A percentile compares a stretch with the other conserved stretches of the same genome.
phyloP scores from a whole-genome alignment of 2,888 invertebrate species.

The Ephialtes manifestator region DNA sequence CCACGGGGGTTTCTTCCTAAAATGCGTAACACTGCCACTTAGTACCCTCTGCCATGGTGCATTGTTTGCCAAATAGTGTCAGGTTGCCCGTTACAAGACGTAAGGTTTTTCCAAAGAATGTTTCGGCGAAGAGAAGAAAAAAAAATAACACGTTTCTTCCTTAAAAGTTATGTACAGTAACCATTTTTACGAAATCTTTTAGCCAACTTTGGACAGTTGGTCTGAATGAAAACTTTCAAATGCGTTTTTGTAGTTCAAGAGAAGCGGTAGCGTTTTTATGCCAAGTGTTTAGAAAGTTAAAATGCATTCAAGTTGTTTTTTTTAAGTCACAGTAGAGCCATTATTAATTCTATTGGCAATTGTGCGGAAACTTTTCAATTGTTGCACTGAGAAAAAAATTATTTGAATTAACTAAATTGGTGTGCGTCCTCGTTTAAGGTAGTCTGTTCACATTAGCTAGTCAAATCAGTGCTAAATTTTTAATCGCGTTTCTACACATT shows the following conservation, averaged over 20 bases:
- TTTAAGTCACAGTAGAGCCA: too few relatives aligned
- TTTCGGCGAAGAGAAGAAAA: constrained; percentile 53
- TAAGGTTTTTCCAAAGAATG: constrained; percentile 72
- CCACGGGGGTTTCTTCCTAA: constrained; percentile 78
- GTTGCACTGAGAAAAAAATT: too few relatives aligned
- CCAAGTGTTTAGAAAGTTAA: too few relatives aligned
- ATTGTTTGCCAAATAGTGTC: constrained; percentile 82
- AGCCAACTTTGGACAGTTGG: constrained; percentile 2
- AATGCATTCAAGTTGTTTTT: too few relatives aligned
- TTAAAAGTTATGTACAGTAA: constrained; percentile 7
- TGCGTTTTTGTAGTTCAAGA: not conserved
- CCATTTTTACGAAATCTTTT: constrained; percentile 29
- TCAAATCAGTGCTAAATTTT: too few relatives aligned
- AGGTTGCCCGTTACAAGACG: constrained; percentile 74
- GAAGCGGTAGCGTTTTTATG: too few relatives aligned
- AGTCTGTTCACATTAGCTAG: too few relatives aligned
- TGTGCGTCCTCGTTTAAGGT: too few relatives aligned
- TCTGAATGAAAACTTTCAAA: not conserved
- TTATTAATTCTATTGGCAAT: too few relatives aligned
- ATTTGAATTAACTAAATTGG: too few relatives aligned
- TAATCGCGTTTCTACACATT: too few relatives aligned
- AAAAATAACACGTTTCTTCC: constrained; percentile 33
- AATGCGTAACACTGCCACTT: constrained; percentile 81
- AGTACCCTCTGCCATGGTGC: constrained; percentile 75
- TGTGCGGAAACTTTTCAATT: too few relatives aligned